These are phyloP conservation scores for Lepidochrysops patricia DNA, from an alignment of 2,888 invertebrate species.

Conservation along the genomic window DNA sequence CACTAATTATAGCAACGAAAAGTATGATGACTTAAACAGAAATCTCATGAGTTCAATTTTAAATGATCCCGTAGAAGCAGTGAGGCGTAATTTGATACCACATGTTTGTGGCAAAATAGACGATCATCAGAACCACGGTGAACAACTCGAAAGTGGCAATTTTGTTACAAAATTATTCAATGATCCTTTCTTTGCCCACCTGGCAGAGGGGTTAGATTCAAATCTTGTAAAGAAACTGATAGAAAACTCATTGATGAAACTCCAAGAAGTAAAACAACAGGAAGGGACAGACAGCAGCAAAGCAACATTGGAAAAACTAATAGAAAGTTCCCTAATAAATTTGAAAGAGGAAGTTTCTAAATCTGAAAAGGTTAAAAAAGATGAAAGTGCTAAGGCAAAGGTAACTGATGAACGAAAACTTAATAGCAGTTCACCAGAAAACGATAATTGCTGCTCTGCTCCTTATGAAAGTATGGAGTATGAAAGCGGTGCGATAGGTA, in stretches of 20 bases:
- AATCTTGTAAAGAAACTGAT: conserved; percentile 77
- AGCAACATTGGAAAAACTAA: conserved; percentile 67
- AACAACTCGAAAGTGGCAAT: conserved; percentile 46
- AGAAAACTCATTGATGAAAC: conserved; percentile 78
- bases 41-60: conserved; percentile 73
- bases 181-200: conserved; percentile 77
- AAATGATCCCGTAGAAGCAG: conserved; percentile 84
- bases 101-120: conserved; percentile 82
- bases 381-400: conserved; percentile 33
- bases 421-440: conserved; percentile 42
- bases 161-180: conserved; percentile 76
- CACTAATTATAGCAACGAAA: conserved; percentile 34
- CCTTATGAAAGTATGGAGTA: conserved; percentile 85
- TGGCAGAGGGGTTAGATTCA: conserved; percentile 76
- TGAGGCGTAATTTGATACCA: conserved; percentile 82
- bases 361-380: conserved; percentile 38
- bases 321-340: conserved; percentile 61
- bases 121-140: conserved; percentile 28
- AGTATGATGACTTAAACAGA: conserved; percentile 27
- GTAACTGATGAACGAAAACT: conserved; percentile 31
- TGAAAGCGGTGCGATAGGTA: conserved; percentile 72
- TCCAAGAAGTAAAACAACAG: conserved; percentile 65
- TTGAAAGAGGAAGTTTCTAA: conserved; percentile 50
- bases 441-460: conserved; percentile 77
- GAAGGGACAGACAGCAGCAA: conserved; percentile 61